These are phyloP conservation scores for Gambelia wislizenii DNA, from an alignment of 2,797 vertebrate genomes.

Conservation along the genomic window DNA sequence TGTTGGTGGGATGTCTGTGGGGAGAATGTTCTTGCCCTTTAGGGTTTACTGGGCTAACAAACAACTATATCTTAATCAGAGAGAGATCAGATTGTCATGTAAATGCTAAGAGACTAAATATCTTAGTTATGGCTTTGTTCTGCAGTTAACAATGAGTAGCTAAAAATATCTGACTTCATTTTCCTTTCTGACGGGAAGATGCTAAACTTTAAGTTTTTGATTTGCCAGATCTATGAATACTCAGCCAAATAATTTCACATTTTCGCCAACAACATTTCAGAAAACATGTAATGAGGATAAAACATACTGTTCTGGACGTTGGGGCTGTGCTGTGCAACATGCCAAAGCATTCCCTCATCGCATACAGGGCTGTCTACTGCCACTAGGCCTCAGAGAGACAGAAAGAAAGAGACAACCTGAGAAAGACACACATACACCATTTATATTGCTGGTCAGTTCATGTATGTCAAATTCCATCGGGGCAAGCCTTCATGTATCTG, in stretches of 20 bases:
- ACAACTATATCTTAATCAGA: slow-evolving; percentile 65
- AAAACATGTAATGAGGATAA: slow-evolving; percentile 64
- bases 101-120: slow-evolving; percentile 74
- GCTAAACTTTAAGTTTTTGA: slow-evolving; percentile 58
- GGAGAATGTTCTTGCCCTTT: slow-evolving; percentile 62
- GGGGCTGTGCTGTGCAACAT: neutral
- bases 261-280: slow-evolving; percentile 71
- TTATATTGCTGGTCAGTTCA: neutral
- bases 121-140: slow-evolving; percentile 78
- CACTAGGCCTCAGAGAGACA: neutral
- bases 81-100: slow-evolving; percentile 62
- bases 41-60: slow-evolving; percentile 61
- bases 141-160: slow-evolving; percentile 77
- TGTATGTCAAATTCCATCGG: slow-evolving; percentile 7
- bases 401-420: neutral
- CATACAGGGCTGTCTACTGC: slow-evolving; percentile 11
- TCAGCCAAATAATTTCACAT: slow-evolving; percentile 68
- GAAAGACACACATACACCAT: neutral
- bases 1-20: neutral
- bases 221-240: slow-evolving; percentile 68
- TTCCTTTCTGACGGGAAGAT: slow-evolving; percentile 71
- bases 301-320: neutral
- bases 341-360: neutral
- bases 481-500: neutral
- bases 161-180: slow-evolving; percentile 78